Evolutionary conservation across 2,888 invertebrate genomes (phyloP).

Genomic region (Deroplatys truncata): DNA sequence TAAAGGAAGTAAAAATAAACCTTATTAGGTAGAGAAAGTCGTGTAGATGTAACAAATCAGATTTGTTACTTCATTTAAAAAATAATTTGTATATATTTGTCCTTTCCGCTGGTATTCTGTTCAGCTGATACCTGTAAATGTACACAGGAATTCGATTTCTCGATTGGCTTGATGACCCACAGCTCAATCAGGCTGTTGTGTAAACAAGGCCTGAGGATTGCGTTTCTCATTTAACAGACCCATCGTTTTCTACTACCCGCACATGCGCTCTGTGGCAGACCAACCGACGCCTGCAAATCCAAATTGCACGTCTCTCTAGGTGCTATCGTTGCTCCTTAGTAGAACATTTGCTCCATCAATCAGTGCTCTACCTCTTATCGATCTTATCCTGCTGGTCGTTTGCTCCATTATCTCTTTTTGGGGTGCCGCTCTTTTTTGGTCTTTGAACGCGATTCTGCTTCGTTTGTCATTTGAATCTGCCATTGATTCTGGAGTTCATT

Average conservation of each 20-base stretch:
- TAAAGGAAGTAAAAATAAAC: too few species aligned
- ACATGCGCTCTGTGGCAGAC: background rate
- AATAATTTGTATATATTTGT: too few species aligned
- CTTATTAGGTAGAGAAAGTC: too few species aligned
- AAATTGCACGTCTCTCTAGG: background rate
- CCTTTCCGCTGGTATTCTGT: too few species aligned
- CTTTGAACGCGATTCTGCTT: background rate
- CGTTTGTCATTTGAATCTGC: background rate
- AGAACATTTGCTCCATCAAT: background rate
- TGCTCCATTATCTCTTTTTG: background rate
- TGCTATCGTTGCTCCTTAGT: background rate
- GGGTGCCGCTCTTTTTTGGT: background rate
- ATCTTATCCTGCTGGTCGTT: background rate
- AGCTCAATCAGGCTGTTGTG: background rate
- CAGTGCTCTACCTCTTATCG: background rate
- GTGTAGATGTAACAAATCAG: too few species aligned
- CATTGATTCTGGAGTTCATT: background rate
- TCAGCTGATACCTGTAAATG: background rate
- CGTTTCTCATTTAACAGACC: background rate
- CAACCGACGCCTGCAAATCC: background rate
- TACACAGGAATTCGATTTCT: background rate
- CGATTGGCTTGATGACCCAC: background rate
- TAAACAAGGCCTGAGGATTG: background rate
- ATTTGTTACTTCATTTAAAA: too few species aligned
- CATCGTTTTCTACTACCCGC: background rate